These are phyloP conservation scores for Ursus arctos DNA, from an alignment of 2,113 vertebrate species.

Conservation along the genomic window DNA sequence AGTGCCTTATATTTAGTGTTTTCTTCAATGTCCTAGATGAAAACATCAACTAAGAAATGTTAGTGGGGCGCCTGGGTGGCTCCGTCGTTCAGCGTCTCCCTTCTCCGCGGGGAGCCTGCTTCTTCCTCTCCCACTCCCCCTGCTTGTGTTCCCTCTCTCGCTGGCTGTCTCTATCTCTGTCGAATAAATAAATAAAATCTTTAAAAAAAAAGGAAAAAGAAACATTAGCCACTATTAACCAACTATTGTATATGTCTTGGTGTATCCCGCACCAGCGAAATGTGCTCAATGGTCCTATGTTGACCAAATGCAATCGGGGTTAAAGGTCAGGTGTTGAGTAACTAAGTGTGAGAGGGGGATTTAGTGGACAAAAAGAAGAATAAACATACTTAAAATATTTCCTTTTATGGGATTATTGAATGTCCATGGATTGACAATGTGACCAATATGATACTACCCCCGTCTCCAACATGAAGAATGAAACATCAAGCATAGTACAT, in stretches of 20 bases:
- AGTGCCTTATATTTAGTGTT: neutral
- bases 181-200: no score
- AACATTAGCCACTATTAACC: neutral
- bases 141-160: no score
- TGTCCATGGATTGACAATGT: neutral
- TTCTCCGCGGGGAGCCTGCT: no score
- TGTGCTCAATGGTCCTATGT: neutral
- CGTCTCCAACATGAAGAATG: neutral
- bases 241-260: neutral
- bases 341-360: neutral
- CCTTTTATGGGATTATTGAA: neutral
- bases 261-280: neutral
- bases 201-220: neutral
- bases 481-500: neutral
- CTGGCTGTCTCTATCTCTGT: no score
- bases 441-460: neutral
- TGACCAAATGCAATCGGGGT: neutral
- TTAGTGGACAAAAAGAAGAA: neutral
- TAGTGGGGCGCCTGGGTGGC: neutral
- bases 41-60: neutral
- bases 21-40: neutral
- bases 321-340: neutral
- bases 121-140: no score
- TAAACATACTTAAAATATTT: slow-evolving; percentile 2
- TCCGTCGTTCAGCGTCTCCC: no score